Percentiles rank a stretch among this genome's conserved stretches.
Conservation (phyloP, 2,113 vertebrate genomes). For the Hippocampus guttulatus region DNA sequence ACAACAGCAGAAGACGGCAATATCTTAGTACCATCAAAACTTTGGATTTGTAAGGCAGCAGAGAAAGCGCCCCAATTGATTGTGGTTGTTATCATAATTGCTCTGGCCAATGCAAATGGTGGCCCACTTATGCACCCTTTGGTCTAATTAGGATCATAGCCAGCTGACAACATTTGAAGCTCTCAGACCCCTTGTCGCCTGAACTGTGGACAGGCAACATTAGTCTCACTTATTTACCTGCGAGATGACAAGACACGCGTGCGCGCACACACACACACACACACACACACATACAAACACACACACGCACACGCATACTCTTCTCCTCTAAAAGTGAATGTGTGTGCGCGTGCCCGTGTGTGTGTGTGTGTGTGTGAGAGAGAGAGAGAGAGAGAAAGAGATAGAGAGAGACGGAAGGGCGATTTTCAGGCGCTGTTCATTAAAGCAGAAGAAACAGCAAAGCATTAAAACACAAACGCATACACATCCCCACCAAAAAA, state of each 20-base stretch:
- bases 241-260: neutral
- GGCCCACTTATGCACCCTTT: neutral
- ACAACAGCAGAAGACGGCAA: neutral
- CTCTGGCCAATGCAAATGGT: constrained; percentile 1
- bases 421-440: constrained; percentile 46
- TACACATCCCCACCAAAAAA: neutral
- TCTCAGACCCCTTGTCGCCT: neutral
- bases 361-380: constrained; percentile 15
- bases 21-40: neutral
- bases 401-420: constrained; percentile 26
- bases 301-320: neutral
- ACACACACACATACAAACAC: neutral
- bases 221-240: neutral
- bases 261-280: neutral
- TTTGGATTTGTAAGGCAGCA: constrained; percentile 1
- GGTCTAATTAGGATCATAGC: neutral
- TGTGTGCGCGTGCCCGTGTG: neutral
- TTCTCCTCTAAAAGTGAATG: constrained; percentile 4
- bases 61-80: neutral
- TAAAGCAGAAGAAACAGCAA: constrained; percentile 31
- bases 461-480: constrained; percentile 1
- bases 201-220: neutral
- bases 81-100: neutral
- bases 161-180: neutral
- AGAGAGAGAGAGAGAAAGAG: neutral